Evolutionary conservation across 2,888 invertebrate species (phyloP).

Genomic region (Ecliptopera silaceata): DNA sequence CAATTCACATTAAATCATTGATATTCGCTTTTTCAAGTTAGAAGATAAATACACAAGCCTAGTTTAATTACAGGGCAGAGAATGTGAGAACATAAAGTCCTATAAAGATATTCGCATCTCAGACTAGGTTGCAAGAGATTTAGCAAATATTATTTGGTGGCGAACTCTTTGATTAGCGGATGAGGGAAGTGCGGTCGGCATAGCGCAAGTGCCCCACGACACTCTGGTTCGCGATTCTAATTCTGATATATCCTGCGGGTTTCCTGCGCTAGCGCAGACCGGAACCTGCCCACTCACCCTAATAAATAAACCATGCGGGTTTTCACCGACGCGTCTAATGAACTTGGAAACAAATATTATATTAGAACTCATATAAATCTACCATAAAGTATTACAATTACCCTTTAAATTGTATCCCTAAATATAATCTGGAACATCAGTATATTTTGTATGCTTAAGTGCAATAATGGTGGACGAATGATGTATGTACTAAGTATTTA

Average conservation of each 20-base stretch:
- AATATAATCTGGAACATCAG: neutral
- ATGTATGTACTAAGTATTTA: neutral
- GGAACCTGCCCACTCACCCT: slow-evolving; percentile 61
- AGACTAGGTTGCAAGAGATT: slow-evolving; percentile 2
- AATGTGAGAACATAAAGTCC: neutral
- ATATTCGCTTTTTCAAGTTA: neutral
- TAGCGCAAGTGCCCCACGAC: slow-evolving; percentile 59
- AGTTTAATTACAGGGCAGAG: neutral
- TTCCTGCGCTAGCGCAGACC: slow-evolving; percentile 62
- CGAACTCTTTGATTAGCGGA: slow-evolving; percentile 47
- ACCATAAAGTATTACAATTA: neutral
- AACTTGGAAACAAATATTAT: slow-evolving; percentile 38
- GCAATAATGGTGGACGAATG: neutral
- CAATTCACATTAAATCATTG: slow-evolving; percentile 38
- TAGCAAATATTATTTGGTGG: slow-evolving; percentile 23
- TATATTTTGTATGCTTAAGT: neutral
- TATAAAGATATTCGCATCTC: slow-evolving; percentile 6
- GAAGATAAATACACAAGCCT: neutral
- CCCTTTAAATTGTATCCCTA: neutral
- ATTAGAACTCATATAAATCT: neutral
- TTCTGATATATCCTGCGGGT: slow-evolving; percentile 71
- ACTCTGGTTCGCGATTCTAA: slow-evolving; percentile 70
- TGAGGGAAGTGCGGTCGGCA: slow-evolving; percentile 66
- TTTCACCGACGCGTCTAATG: slow-evolving; percentile 37
- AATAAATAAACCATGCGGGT: slow-evolving; percentile 60